Percentiles rank a stretch among this genome's conserved stretches.
Conservation (phyloP, 2,888 invertebrate species). For the Drosophila maculinotata region DNA sequence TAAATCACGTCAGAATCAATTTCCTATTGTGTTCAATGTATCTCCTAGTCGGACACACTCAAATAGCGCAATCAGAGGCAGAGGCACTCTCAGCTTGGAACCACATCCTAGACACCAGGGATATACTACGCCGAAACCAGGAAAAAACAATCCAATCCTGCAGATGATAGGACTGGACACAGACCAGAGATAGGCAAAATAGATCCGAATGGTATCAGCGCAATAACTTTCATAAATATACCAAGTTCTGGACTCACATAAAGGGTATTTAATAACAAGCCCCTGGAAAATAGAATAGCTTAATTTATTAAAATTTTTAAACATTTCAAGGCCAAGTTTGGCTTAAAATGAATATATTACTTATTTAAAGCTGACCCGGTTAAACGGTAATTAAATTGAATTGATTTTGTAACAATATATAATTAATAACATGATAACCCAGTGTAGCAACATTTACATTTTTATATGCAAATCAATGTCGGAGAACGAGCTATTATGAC, state of each 20-base stretch:
- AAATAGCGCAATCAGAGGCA: no score
- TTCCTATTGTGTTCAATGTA: no score
- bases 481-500: slow-evolving; percentile 18
- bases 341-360: slow-evolving; percentile 13
- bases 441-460: slow-evolving; percentile 8
- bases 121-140: no score
- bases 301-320: slow-evolving; percentile 17
- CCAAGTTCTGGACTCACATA: background rate
- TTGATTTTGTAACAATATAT: slow-evolving; percentile 19
- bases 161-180: no score
- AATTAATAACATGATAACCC: slow-evolving; percentile 20
- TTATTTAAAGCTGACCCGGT: slow-evolving; percentile 20
- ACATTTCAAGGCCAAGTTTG: slow-evolving; percentile 28
- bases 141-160: no score
- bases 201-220: no score
- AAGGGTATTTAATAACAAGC: slow-evolving; percentile 4
- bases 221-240: no score
- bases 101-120: no score
- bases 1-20: no score
- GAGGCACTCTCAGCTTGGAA: no score
- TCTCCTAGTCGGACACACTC: no score
- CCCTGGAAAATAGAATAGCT: slow-evolving; percentile 10
- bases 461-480: slow-evolving; percentile 31
- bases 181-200: no score
- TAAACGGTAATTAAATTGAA: slow-evolving; percentile 15